Conservation (phyloP, 2,888 invertebrate species). For the Lydus trimaculatus region DNA sequence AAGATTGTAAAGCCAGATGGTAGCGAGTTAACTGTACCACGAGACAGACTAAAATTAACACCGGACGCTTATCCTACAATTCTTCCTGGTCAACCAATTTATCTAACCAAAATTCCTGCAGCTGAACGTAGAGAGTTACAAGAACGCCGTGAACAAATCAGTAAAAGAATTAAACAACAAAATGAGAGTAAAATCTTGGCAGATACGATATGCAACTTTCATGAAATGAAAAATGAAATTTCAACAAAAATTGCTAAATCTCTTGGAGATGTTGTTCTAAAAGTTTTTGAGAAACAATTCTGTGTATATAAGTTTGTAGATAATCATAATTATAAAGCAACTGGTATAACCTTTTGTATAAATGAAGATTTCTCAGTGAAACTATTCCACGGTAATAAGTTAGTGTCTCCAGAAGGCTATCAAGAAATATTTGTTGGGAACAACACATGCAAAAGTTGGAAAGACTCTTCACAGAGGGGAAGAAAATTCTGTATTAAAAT, state of each 20-base stretch:
- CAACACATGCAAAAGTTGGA: background rate
- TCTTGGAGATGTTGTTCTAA: background rate
- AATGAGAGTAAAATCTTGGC: background rate
- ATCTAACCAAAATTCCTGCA: background rate
- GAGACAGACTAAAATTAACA: constrained; percentile 6
- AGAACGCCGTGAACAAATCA: constrained; percentile 7
- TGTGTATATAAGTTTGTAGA: background rate
- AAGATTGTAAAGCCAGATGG: background rate
- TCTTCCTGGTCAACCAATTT: constrained; percentile 6
- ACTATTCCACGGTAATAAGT: background rate
- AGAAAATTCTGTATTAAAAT: background rate
- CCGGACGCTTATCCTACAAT: background rate
- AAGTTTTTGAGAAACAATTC: background rate
- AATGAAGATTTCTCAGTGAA: background rate
- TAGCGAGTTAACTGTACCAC: background rate
- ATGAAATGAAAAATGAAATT: background rate
- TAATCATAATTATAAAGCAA: background rate
- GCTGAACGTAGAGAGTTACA: constrained; percentile 1
- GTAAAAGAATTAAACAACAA: background rate
- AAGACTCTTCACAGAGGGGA: background rate
- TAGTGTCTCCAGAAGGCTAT: background rate
- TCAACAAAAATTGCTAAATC: background rate
- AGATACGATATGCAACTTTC: background rate
- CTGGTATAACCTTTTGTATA: background rate
- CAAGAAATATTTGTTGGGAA: constrained; percentile 1